Evolutionary conservation across 2,797 vertebrate species (phyloP).

Genomic region (Hydrophis major): DNA sequence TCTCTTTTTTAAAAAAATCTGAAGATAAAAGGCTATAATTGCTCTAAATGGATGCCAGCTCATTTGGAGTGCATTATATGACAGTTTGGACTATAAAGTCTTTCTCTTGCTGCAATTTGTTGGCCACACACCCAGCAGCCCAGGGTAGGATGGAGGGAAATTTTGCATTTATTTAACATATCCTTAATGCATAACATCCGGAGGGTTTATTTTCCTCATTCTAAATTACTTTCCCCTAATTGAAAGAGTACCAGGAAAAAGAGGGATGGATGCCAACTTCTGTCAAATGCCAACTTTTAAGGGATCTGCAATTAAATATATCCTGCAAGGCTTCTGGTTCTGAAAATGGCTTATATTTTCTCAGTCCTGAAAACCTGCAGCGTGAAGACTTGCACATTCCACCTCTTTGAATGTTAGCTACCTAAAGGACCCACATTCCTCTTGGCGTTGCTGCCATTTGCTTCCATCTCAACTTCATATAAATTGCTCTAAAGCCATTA

Average conservation of each 20-base stretch:
- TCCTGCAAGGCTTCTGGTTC: not conserved
- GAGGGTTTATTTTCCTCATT: constrained; percentile 20
- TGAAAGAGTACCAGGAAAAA: not conserved
- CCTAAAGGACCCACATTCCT: not conserved
- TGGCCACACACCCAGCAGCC: constrained; percentile 5
- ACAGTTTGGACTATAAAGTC: constrained; percentile 45
- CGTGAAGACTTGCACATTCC: too few species aligned
- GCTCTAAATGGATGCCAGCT: constrained; percentile 40
- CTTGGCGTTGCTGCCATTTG: not conserved
- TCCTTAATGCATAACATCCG: constrained; percentile 29
- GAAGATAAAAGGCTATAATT: constrained; percentile 50
- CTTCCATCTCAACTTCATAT: not conserved
- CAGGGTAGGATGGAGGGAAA: not conserved
- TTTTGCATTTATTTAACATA: constrained; percentile 27
- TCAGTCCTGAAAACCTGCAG: not conserved
- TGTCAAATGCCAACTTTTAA: not conserved
- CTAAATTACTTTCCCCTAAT: not conserved
- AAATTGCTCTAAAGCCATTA: not conserved
- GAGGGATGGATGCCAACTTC: not conserved
- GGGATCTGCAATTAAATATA: not conserved
- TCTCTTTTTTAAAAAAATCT: constrained; percentile 27
- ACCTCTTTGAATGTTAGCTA: not conserved
- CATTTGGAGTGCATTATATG: constrained; percentile 41
- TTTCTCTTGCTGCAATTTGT: not conserved
- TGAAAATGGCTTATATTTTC: not conserved